These are phyloP conservation scores for Sylvilagus bachmani DNA, from an alignment of 2,113 vertebrate species.

Conservation along the genomic window DNA sequence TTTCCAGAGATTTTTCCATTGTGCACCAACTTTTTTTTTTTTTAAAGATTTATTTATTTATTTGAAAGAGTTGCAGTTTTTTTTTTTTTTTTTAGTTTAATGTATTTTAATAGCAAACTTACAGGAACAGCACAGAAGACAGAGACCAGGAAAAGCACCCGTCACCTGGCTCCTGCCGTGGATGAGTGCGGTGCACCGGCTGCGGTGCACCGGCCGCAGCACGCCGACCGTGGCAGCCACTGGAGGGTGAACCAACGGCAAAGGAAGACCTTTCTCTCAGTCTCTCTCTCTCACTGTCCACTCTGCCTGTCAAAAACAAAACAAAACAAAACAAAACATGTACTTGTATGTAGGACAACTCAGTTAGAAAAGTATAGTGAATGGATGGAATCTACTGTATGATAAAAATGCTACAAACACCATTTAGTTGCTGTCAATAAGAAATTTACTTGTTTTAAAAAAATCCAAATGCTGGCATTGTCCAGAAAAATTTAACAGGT, in stretches of 20 bases:
- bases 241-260: too few species aligned
- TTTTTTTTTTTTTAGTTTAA: constrained; percentile 88
- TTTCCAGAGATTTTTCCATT: neutral
- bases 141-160: too few species aligned
- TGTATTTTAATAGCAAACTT: constrained; percentile 95
- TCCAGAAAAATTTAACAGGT: constrained; percentile 91
- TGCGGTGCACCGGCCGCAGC: too few species aligned
- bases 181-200: too few species aligned
- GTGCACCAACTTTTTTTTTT: neutral
- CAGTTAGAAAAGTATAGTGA: constrained; percentile 92
- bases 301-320: too few species aligned
- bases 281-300: too few species aligned
- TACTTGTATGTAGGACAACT: constrained; percentile 92
- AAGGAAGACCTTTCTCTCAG: too few species aligned
- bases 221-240: too few species aligned
- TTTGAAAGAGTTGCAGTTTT: too few species aligned
- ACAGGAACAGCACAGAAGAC: constrained; percentile 94
- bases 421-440: constrained; percentile 91
- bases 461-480: constrained; percentile 93
- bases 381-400: constrained; percentile 81
- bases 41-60: too few species aligned
- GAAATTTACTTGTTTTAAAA: constrained; percentile 92
- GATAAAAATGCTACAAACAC: constrained; percentile 93
- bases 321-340: too few species aligned
- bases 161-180: too few species aligned